Evolutionary conservation across 2,888 invertebrate genomes (phyloP), one percentile per base, ranked within the genome.

Genomic region (Patella ulyssiponensis): DNA sequence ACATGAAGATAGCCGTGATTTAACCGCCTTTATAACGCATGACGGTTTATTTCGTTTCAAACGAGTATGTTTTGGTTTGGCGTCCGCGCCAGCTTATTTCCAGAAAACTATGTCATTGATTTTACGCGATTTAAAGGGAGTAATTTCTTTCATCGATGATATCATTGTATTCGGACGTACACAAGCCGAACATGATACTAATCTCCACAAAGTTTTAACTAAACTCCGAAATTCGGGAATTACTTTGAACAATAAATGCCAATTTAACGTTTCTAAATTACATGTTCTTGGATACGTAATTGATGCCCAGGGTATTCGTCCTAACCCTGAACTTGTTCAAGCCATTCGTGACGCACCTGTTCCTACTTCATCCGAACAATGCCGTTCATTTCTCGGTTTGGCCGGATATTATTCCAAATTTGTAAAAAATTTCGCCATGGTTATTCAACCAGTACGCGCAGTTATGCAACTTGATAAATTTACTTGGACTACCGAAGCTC

Each of bases 1-100:
- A 23, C 33, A 71, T 51, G 33, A 71, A 27, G 12, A 71, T 17
- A 51, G n/a, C n/a, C 33, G 71, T n/a, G 71, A 71, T 51, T 51
- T 71, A 17, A 71, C 71, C 27, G 71, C 71, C 9, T 71, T 71
- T 33, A 33, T 71, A 17, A 71, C 71, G 2, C 51, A 71, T 14
- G 27, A 27, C 15, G 71, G 71, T 44, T 27, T 71, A 27, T 51
- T 17, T 27, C 12, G 71, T 11, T 71, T 27, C 27, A 33, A 17
- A 51, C 71, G 27, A 23, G 17, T 15, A 23, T 27, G 33, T 27
- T 71, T 71, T 17, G 71, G 71, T 4, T 4, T 71, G 15, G 3
- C 71, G 0, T 71, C 71, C 11, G 52, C 71, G 0, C 44, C 71
- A 3, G 3, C 17, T 5, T 20, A 3, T 33, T 71, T 71, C 44